Evolutionary conservation across 2,113 vertebrate species (phyloP).

Genomic region (Chlamydotis undulata): DNA sequence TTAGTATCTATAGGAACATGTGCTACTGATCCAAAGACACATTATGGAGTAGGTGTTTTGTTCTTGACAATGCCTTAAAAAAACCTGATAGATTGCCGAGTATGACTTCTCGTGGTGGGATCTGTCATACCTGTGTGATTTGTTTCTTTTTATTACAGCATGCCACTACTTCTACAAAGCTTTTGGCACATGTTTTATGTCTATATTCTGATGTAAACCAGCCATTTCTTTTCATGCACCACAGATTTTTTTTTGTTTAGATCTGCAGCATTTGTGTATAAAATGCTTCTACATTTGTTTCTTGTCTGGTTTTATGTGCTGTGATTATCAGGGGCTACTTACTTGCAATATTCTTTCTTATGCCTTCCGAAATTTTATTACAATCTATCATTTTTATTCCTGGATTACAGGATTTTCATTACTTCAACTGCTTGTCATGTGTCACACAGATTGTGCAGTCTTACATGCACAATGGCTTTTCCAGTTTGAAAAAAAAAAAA

Average conservation of each 20-base stretch:
- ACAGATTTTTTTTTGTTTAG: neutral
- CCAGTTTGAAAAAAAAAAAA: neutral
- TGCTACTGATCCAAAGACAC: neutral
- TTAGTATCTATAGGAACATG: neutral
- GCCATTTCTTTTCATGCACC: neutral
- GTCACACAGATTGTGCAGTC: neutral
- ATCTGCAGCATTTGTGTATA: neutral
- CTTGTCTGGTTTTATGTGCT: neutral
- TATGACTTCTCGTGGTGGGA: neutral
- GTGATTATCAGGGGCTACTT: neutral
- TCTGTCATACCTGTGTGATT: neutral
- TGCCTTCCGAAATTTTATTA: neutral
- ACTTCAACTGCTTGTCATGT: neutral
- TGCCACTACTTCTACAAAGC: neutral
- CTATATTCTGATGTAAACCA: neutral
- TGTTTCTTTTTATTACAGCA: neutral
- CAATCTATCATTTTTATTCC: neutral
- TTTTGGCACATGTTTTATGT: neutral
- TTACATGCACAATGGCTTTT: neutral
- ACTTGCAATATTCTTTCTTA: neutral
- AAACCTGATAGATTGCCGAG: neutral
- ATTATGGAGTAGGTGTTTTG: neutral
- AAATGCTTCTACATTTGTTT: neutral
- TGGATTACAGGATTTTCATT: neutral
- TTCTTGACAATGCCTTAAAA: neutral